Conservation (phyloP, 2,888 invertebrate genomes). For the Phortica magna region DNA sequence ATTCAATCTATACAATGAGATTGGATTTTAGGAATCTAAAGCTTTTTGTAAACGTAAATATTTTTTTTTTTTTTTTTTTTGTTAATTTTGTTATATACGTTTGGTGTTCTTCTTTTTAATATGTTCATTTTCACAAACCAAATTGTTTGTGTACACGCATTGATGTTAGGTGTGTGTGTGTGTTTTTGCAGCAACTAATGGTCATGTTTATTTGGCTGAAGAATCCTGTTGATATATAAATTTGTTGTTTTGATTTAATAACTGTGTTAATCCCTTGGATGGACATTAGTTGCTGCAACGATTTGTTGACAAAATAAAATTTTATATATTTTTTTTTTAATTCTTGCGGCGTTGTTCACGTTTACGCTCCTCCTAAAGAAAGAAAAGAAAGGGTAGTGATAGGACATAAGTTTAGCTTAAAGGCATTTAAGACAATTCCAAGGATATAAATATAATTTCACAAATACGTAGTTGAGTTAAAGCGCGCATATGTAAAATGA, state of each 20-base stretch:
- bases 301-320: neutral
- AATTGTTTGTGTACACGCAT: too few relatives aligned
- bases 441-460: slow-evolving; percentile 65
- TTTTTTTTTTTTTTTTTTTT: neutral
- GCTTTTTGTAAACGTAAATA: neutral
- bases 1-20: neutral
- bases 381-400: slow-evolving; percentile 32
- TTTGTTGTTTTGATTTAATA: neutral
- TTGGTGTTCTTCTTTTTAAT: neutral
- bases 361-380: slow-evolving; percentile 72
- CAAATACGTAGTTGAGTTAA: slow-evolving; percentile 46
- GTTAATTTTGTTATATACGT: neutral
- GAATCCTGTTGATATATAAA: neutral
- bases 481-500: neutral
- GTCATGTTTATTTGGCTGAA: neutral
- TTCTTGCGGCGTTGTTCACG: slow-evolving; percentile 65
- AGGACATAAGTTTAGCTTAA: neutral
- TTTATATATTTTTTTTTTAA: slow-evolving; percentile 47
- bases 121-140: too few relatives aligned
- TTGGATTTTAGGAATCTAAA: neutral
- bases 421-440: slow-evolving; percentile 24
- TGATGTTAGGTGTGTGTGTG: too few relatives aligned
- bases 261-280: too few relatives aligned
- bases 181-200: too few relatives aligned
- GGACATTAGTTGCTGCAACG: too few relatives aligned